Conservation (phyloP, 2,888 invertebrate species). For the Thymelicus lineola region DNA sequence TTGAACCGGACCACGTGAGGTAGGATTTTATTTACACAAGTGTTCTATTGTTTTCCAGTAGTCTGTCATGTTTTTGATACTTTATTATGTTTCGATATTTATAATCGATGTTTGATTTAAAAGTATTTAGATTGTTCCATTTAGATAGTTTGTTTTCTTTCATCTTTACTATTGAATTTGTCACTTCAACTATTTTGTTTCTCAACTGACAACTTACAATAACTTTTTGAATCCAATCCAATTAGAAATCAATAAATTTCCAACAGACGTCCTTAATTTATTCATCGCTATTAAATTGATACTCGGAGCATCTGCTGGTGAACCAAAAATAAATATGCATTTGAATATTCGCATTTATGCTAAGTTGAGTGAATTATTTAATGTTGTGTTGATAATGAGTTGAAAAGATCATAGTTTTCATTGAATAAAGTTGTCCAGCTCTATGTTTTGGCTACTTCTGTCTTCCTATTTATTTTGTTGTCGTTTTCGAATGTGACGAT, state of each 20-base stretch:
- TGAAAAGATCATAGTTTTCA: slow-evolving; percentile 1
- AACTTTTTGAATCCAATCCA: slow-evolving; percentile 26
- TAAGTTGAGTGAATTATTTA: slow-evolving; percentile 48
- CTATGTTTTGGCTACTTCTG: slow-evolving; percentile 8
- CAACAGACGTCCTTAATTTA: slow-evolving; percentile 32
- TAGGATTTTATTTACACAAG: slow-evolving; percentile 71
- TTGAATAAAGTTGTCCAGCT: background rate
- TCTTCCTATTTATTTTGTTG: slow-evolving; percentile 2
- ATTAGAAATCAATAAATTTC: slow-evolving; percentile 37
- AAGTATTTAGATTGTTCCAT: slow-evolving; percentile 12
- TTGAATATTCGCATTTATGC: slow-evolving; percentile 41
- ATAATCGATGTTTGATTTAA: slow-evolving; percentile 18
- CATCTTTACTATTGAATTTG: background rate
- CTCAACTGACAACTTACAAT: background rate
- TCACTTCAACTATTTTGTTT: slow-evolving; percentile 22
- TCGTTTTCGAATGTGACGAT: slow-evolving; percentile 13
- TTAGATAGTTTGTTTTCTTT: slow-evolving; percentile 10
- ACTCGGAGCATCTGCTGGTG: slow-evolving; percentile 27
- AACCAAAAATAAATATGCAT: slow-evolving; percentile 29
- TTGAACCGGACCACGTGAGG: slow-evolving; percentile 83
- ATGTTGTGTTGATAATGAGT: slow-evolving; percentile 23
- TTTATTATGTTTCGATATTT: slow-evolving; percentile 19
- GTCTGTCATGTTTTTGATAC: slow-evolving; percentile 27
- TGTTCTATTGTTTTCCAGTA: slow-evolving; percentile 59
- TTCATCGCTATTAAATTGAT: slow-evolving; percentile 35